phyloP scores from a whole-genome alignment of 2,113 vertebrate genomes.

The Orcinus orca region DNA sequence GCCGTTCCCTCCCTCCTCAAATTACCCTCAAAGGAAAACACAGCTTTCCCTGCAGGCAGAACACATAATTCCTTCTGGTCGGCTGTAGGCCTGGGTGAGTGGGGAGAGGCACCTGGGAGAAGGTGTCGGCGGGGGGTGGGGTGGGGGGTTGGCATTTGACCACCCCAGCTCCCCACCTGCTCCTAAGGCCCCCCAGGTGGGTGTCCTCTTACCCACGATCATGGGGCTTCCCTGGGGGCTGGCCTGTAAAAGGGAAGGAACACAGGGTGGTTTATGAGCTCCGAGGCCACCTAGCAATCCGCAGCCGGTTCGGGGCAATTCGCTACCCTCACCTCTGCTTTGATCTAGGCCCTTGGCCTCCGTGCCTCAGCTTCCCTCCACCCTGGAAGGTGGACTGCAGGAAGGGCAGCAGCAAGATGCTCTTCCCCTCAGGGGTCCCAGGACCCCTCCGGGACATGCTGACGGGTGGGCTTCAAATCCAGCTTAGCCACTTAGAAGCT shows the following conservation, averaged over 20 bases:
- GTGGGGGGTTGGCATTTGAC: neutral
- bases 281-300: slow-evolving; percentile 33
- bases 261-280: neutral
- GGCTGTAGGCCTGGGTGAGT: neutral
- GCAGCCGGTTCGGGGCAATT: slow-evolving; percentile 18
- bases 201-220: neutral
- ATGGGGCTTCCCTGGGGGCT: neutral
- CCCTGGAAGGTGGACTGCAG: neutral
- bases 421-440: neutral
- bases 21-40: neutral
- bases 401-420: neutral
- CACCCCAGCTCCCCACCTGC: neutral
- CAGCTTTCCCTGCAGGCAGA: neutral
- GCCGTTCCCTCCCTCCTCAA: neutral
- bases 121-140: no score
- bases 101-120: neutral
- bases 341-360: slow-evolving; percentile 14
- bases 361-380: neutral
- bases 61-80: rapidly evolving
- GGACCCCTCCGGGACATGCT: neutral
- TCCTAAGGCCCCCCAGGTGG: neutral
- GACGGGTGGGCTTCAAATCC: neutral
- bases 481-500: neutral
- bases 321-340: slow-evolving; percentile 24
- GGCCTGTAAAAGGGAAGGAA: neutral